These are phyloP conservation scores for Chaetodon auriga DNA, from an alignment of 2,113 vertebrate genomes.

Conservation along the genomic window DNA sequence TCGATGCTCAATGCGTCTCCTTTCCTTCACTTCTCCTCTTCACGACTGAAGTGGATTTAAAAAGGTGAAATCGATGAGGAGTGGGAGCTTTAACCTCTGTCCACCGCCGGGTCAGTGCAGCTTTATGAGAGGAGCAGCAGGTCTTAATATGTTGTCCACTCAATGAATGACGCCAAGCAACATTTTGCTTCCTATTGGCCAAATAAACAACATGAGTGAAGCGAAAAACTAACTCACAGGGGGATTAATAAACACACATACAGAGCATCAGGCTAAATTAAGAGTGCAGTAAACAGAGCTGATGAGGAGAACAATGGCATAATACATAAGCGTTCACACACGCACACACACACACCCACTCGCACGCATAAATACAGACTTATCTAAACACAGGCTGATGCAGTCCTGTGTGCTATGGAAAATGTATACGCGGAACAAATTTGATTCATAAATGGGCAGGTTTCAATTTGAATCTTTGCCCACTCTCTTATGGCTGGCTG, in stretches of 20 bases:
- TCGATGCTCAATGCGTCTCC: background rate
- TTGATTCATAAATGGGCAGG: constrained; percentile 83
- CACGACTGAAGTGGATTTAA: constrained; percentile 49
- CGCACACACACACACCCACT: constrained; percentile 16
- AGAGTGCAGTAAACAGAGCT: constrained; percentile 62
- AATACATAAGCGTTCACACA: constrained; percentile 53
- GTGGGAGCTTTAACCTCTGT: constrained; percentile 28
- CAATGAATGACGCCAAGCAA: constrained; percentile 21
- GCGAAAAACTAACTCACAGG: constrained; percentile 27
- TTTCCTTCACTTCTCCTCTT: constrained; percentile 13
- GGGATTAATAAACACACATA: constrained; percentile 63
- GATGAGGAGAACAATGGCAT: constrained; percentile 73
- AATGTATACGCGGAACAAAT: constrained; percentile 83
- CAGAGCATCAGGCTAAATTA: constrained; percentile 42
- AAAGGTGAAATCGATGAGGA: constrained; percentile 43
- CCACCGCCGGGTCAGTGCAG: constrained; percentile 14
- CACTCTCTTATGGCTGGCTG: constrained; percentile 72
- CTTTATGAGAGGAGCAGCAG: constrained; percentile 29
- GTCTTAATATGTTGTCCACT: constrained; percentile 31
- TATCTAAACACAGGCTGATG: constrained; percentile 71
- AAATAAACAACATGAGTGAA: constrained; percentile 41
- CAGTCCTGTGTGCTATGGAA: constrained; percentile 65
- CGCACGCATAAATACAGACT: constrained; percentile 22
- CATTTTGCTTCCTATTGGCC: constrained; percentile 14
- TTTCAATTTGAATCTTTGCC: constrained; percentile 79